A percentile compares a stretch with the other conserved stretches of the same genome.
Evolutionary conservation across 2,113 vertebrate species (phyloP).

Genomic region (Vicugna pacos): DNA sequence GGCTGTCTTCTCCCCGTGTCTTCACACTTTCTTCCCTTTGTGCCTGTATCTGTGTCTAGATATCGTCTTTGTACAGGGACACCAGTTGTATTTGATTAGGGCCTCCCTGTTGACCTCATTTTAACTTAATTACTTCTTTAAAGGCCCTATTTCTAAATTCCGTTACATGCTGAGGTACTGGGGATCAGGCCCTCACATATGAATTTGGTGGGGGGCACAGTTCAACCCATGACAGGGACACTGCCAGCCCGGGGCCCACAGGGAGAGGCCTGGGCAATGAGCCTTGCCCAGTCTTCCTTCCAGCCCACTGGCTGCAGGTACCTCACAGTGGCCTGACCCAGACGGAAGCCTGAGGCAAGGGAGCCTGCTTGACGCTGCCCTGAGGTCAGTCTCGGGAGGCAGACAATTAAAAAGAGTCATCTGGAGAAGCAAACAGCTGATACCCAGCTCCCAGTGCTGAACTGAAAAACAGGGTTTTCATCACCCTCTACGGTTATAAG

Average conservation of each 20-base stretch:
- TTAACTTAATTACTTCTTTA: conserved; percentile 7
- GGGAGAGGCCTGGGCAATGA: not conserved
- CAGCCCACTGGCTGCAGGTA: not conserved
- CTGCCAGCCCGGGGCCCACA: not conserved
- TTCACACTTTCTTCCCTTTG: not conserved
- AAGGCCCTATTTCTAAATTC: not conserved
- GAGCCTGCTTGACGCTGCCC: not conserved
- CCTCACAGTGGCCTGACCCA: not conserved
- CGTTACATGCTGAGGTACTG: not conserved
- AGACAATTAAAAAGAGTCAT: not conserved
- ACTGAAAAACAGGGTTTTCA: not conserved
- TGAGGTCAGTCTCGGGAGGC: not conserved
- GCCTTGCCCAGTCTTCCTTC: not conserved
- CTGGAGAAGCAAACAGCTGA: not conserved
- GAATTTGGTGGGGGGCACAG: not conserved
- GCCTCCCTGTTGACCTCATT: not conserved
- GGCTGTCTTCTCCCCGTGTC: not conserved
- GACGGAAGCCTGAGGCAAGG: not conserved
- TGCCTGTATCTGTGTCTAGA: not conserved
- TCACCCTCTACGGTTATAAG: not conserved
- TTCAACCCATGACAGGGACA: not conserved
- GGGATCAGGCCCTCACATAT: not conserved
- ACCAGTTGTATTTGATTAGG: not conserved
- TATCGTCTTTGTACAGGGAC: not conserved
- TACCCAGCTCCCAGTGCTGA: not conserved